Conservation (phyloP, 2,888 invertebrate species). For the Biston betularia region DNA sequence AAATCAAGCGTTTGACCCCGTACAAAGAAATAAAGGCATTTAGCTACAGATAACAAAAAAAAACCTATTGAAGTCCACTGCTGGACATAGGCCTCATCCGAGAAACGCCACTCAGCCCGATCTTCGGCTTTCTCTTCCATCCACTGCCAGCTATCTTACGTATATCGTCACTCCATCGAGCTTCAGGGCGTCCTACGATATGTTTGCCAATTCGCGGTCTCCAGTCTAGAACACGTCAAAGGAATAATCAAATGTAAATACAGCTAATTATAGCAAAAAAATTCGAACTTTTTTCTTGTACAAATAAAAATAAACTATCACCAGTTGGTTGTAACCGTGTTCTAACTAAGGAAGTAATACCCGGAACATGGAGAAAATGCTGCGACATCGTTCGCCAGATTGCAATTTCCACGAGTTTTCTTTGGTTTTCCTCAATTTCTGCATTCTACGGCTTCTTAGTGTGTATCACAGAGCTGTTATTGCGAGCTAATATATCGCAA, state of each 20-base stretch:
- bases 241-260: not conserved
- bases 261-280: not conserved
- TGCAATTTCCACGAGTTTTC: constrained; percentile 23
- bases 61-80: too few species aligned
- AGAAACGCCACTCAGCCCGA: too few species aligned
- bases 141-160: too few species aligned
- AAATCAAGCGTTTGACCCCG: too few species aligned
- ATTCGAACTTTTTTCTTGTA: not conserved
- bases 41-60: too few species aligned
- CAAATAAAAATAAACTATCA: not conserved
- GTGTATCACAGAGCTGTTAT: constrained; percentile 15
- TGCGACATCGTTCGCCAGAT: constrained; percentile 17
- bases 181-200: too few species aligned
- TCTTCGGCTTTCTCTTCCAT: too few species aligned
- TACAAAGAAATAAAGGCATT: too few species aligned
- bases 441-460: constrained; percentile 11
- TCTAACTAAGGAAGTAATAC: constrained; percentile 18
- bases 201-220: too few species aligned
- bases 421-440: constrained; percentile 22
- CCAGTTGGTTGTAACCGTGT: not conserved
- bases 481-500: constrained; percentile 16
- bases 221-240: too few species aligned
- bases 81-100: too few species aligned
- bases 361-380: constrained; percentile 6
- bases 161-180: too few species aligned